Percentiles rank a stretch among this genome's conserved stretches.
Conservation (phyloP, 2,888 invertebrate species). For the Anorthoa munda region DNA sequence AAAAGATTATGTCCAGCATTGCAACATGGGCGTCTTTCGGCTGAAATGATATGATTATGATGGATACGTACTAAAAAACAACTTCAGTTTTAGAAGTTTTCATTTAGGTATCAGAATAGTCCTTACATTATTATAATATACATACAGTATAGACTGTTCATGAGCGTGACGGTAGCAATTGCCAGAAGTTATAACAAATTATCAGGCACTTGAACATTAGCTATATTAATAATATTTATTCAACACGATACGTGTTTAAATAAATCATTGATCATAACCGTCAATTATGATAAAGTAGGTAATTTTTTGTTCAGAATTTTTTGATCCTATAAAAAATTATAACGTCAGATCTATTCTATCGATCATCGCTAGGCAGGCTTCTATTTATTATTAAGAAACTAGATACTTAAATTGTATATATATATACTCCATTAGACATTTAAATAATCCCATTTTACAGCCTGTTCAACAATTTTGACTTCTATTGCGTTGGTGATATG, state of each 20-base stretch:
- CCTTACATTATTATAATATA: no score
- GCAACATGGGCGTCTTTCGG: no score
- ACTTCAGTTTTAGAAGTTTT: no score
- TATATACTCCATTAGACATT: no score
- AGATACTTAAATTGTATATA: no score
- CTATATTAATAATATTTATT: constrained; percentile 50
- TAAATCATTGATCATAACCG: constrained; percentile 39
- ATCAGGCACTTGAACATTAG: constrained; percentile 7
- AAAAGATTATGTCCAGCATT: no score
- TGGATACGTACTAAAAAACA: no score
- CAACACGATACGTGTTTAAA: constrained; percentile 24
- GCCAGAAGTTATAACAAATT: constrained; percentile 29
- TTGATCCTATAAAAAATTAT: constrained; percentile 29
- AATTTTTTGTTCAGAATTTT: constrained; percentile 25
- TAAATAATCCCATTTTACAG: no score
- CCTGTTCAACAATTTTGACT: no score
- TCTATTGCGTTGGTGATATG: no score
- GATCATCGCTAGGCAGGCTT: constrained; percentile 10
- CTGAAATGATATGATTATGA: no score
- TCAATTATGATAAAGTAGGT: constrained; percentile 25
- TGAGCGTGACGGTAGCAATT: constrained; percentile 17
- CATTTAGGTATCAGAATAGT: no score
- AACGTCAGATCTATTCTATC: constrained; percentile 23
- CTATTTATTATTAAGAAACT: neutral
- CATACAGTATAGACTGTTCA: neutral